Conservation (phyloP, 2,113 vertebrate genomes). For the Eptesicus fuscus region DNA sequence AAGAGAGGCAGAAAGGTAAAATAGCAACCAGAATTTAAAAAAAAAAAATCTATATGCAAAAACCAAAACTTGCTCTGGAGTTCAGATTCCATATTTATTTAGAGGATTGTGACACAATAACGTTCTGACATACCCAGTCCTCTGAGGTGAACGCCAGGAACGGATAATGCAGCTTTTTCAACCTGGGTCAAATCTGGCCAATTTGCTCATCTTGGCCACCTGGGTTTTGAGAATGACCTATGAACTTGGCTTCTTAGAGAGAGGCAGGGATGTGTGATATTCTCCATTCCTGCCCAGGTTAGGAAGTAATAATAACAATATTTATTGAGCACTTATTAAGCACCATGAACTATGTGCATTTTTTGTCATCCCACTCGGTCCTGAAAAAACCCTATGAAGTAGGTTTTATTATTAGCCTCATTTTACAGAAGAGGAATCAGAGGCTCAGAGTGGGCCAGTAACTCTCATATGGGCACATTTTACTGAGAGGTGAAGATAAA, state of each 20-base stretch:
- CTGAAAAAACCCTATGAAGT: background rate
- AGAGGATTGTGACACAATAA: background rate
- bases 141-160: background rate
- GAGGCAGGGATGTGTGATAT: accelerated
- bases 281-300: background rate
- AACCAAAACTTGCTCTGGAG: background rate
- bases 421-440: background rate
- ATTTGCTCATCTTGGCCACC: background rate
- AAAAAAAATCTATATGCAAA: background rate
- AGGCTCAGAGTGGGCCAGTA: background rate
- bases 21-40: background rate
- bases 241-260: background rate
- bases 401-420: background rate
- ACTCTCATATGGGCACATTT: background rate
- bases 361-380: background rate
- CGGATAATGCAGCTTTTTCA: background rate
- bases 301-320: background rate
- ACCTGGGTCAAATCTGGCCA: background rate
- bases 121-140: background rate
- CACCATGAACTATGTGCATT: background rate
- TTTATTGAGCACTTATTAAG: background rate
- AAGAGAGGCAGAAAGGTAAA: background rate
- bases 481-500: background rate
- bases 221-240: background rate
- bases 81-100: background rate